Evolutionary conservation across 2,113 vertebrate species (phyloP).

Genomic region (Lynx canadensis): DNA sequence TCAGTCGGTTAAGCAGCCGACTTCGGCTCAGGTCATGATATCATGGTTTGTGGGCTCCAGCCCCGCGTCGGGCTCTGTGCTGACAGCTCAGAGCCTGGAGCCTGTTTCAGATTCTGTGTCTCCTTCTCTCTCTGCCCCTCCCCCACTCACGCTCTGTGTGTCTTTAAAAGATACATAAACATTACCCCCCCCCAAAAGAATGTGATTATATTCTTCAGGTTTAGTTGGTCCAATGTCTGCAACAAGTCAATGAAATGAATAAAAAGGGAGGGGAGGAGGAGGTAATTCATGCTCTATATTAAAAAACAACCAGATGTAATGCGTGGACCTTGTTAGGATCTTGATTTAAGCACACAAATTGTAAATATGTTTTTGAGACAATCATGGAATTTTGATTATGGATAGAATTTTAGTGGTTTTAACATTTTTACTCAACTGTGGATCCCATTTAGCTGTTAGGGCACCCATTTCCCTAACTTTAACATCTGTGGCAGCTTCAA

Average conservation of each 20-base stretch:
- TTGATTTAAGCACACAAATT: not conserved
- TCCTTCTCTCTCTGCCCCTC: too few species aligned
- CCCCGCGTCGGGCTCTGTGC: too few species aligned
- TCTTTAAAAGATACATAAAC: too few species aligned
- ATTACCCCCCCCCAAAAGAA: not conserved
- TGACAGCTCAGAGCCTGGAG: too few species aligned
- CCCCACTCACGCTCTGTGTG: too few species aligned
- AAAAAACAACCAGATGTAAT: not conserved
- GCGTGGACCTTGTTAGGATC: not conserved
- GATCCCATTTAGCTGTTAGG: not conserved
- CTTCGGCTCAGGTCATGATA: too few species aligned
- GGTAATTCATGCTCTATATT: not conserved
- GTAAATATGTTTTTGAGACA: constrained; percentile 9
- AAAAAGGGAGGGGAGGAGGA: not conserved
- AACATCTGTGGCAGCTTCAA: not conserved
- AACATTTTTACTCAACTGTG: not conserved
- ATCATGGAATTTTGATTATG: not conserved
- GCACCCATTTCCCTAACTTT: not conserved
- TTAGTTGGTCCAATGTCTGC: not conserved
- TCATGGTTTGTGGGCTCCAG: too few species aligned
- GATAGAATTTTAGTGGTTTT: constrained; percentile 4
- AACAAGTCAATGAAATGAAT: constrained; percentile 13
- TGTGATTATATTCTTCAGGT: not conserved
- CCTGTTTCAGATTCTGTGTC: too few species aligned
- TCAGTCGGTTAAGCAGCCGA: too few species aligned